These are phyloP conservation scores for Drosophila arawakana DNA, from an alignment of 1,140 invertebrate genomes.

Conservation along the genomic window DNA sequence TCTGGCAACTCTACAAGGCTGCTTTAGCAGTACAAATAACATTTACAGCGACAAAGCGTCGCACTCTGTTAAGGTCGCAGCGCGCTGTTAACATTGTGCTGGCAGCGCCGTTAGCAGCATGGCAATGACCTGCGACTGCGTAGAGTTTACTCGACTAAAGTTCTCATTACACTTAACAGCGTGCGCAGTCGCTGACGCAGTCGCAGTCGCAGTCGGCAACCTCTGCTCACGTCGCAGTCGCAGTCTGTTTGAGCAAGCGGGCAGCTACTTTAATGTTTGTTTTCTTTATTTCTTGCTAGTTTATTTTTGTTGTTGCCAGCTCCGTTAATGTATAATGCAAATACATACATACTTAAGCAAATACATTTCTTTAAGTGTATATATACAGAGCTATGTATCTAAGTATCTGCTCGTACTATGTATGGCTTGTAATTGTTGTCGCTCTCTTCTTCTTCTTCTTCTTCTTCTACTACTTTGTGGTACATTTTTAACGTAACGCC, in stretches of 20 bases:
- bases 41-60: not conserved
- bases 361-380: not conserved
- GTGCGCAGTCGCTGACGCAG: constrained; percentile 10
- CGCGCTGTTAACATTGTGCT: constrained; percentile 40
- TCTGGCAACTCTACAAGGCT: not conserved
- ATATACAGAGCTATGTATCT: not conserved
- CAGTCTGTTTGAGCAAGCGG: constrained; percentile 31
- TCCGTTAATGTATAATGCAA: constrained; percentile 80
- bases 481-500: constrained; percentile 34
- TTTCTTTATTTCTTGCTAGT: constrained; percentile 71
- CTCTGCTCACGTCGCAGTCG: not conserved
- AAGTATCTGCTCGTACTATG: not conserved
- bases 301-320: constrained; percentile 35
- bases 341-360: constrained; percentile 31
- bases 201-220: not conserved
- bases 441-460: not conserved
- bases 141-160: constrained; percentile 58
- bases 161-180: constrained; percentile 45
- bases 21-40: not conserved
- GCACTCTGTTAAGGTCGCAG: constrained; percentile 33
- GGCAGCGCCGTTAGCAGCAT: constrained; percentile 48
- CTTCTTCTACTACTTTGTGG: constrained; percentile 10
- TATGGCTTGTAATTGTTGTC: too few species aligned
- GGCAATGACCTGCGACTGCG: constrained; percentile 63
- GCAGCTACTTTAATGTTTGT: constrained; percentile 73